Evolutionary conservation across 2,113 vertebrate genomes (phyloP).

Genomic region (Indicator maculatus): DNA sequence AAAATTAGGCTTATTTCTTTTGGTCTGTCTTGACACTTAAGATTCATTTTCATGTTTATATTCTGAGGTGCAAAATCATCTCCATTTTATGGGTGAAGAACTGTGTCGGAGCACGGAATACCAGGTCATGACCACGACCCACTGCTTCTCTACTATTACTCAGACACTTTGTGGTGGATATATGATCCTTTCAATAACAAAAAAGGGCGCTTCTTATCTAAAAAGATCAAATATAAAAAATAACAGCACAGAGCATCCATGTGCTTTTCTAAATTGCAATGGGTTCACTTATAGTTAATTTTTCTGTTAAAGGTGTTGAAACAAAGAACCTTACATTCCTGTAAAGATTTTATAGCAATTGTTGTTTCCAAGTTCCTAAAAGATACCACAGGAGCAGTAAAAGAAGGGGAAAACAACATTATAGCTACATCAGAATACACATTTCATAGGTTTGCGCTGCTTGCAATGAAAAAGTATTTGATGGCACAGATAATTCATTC

Average conservation of each 20-base stretch:
- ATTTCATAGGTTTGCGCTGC: background rate
- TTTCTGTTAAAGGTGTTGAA: background rate
- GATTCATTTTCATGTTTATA: background rate
- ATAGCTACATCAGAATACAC: background rate
- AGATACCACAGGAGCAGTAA: background rate
- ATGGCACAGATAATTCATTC: background rate
- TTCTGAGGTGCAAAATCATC: background rate
- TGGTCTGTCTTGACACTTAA: background rate
- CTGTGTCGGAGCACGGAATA: background rate
- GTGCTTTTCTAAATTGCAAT: background rate
- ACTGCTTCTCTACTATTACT: background rate
- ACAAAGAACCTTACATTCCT: background rate
- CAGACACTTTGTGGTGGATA: background rate
- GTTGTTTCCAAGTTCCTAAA: background rate
- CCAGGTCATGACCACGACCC: accelerated
- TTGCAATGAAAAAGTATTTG: background rate
- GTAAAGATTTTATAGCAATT: background rate
- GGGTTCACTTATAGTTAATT: background rate
- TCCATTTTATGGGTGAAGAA: background rate
- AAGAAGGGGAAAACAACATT: background rate
- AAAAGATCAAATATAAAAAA: background rate
- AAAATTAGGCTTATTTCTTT: background rate
- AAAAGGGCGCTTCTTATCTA: background rate
- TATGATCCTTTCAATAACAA: background rate
- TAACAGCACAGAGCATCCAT: background rate